Percentiles rank a stretch among this genome's conserved stretches.
Evolutionary conservation across 2,113 vertebrate genomes (phyloP).

Genomic region (Phasianus colchicus): DNA sequence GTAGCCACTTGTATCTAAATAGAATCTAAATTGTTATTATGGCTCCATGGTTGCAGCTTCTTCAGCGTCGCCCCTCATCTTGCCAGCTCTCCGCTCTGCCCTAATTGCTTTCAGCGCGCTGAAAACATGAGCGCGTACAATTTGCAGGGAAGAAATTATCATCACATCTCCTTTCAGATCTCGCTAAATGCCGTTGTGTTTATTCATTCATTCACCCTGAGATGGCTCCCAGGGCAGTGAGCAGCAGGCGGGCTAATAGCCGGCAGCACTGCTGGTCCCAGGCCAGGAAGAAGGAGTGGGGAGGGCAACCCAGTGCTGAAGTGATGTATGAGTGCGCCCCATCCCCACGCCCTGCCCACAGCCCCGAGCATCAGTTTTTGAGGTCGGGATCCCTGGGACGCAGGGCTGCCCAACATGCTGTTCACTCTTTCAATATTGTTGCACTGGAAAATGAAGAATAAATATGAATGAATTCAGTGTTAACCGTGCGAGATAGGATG

Average conservation of each 20-base stretch:
- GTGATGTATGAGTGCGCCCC: not conserved
- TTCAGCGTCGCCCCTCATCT: not conserved
- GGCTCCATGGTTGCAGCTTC: slow-evolving; percentile 2
- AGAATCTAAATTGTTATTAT: slow-evolving; percentile 75
- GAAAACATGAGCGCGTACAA: slow-evolving; percentile 29
- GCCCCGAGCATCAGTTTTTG: not conserved
- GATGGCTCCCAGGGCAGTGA: slow-evolving; percentile 54
- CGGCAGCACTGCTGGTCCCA: slow-evolving; percentile 42
- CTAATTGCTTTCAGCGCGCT: slow-evolving; percentile 57
- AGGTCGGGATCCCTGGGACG: accelerated
- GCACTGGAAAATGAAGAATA: slow-evolving; percentile 51
- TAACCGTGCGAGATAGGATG: slow-evolving; percentile 57
- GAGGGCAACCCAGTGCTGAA: not conserved
- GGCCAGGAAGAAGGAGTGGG: slow-evolving; percentile 35
- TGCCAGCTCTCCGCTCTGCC: slow-evolving; percentile 41
- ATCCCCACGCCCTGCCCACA: accelerated
- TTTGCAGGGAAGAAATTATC: slow-evolving; percentile 68
- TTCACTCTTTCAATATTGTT: slow-evolving; percentile 33
- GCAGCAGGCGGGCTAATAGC: slow-evolving; percentile 62
- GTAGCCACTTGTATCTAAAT: slow-evolving; percentile 75
- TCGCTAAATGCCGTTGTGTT: slow-evolving; percentile 59
- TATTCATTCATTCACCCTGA: slow-evolving; percentile 63
- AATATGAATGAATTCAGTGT: slow-evolving; percentile 68
- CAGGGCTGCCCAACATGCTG: not conserved
- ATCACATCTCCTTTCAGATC: slow-evolving; percentile 60